phyloP scores from a whole-genome alignment of 2,888 invertebrate genomes.

The Morinoia aosen region DNA sequence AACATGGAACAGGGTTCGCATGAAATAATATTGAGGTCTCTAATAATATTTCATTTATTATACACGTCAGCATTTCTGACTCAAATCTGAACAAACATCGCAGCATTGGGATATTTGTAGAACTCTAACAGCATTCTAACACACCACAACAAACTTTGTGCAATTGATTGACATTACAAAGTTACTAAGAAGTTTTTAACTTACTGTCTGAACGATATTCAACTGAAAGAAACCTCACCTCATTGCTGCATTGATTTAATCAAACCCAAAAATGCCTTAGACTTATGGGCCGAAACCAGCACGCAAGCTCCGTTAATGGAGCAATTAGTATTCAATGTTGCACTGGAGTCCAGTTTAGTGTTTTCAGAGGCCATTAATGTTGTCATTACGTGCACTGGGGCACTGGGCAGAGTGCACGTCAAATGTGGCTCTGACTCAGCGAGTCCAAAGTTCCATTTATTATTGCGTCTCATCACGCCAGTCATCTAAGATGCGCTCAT shows the following conservation, averaged over 20 bases:
- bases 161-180: not conserved
- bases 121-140: too few relatives aligned
- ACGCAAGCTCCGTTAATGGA: not conserved
- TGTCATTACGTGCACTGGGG: not conserved
- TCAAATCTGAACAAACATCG: too few relatives aligned
- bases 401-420: not conserved
- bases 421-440: not conserved
- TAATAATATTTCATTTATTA: too few relatives aligned
- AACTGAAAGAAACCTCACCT: not conserved
- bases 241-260: not conserved
- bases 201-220: not conserved
- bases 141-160: not conserved
- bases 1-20: too few relatives aligned
- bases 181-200: not conserved
- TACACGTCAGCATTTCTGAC: too few relatives aligned
- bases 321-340: conserved; percentile 6
- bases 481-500: not conserved
- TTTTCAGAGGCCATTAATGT: not conserved
- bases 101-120: too few relatives aligned
- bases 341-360: not conserved
- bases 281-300: not conserved
- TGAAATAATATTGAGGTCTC: too few relatives aligned
- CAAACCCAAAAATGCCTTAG: not conserved
- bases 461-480: not conserved
- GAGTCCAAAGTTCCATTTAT: not conserved